Evolutionary conservation across 2,113 vertebrate species (phyloP).

Genomic region (Bucco capensis): DNA sequence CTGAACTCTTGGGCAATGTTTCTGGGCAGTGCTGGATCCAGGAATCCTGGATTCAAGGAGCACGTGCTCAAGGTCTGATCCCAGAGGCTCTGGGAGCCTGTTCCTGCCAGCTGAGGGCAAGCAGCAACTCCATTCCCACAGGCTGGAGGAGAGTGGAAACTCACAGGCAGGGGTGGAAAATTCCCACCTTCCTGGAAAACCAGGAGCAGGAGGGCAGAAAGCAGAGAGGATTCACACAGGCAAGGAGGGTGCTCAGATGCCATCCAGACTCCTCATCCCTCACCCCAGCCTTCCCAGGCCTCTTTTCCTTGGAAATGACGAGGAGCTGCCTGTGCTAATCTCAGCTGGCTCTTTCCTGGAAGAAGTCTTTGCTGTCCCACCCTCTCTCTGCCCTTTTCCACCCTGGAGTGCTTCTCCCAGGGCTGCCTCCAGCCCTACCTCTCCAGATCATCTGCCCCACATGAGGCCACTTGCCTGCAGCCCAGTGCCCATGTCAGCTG

Average conservation of each 20-base stretch:
- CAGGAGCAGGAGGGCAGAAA: background rate
- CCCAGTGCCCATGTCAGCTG: background rate
- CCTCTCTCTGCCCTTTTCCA: background rate
- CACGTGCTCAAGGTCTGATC: accelerated
- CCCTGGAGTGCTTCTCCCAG: background rate
- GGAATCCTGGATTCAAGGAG: accelerated
- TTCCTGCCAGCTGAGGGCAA: background rate
- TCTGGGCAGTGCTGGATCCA: background rate
- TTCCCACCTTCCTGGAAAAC: background rate
- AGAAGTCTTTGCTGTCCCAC: background rate
- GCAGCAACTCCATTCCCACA: accelerated
- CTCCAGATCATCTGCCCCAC: background rate
- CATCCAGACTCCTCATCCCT: background rate
- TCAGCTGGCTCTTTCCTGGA: background rate
- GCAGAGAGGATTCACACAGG: background rate
- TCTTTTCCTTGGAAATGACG: background rate
- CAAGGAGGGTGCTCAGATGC: background rate
- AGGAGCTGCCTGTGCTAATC: background rate
- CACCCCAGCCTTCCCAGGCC: background rate
- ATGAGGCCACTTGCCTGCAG: background rate
- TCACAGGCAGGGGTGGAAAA: background rate
- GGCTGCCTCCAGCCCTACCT: background rate
- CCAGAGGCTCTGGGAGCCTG: no score
- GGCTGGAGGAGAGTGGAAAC: background rate
- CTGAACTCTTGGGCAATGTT: background rate